These are phyloP conservation scores for Piprites chloris DNA, from an alignment of 2,113 vertebrate genomes.

Conservation along the genomic window DNA sequence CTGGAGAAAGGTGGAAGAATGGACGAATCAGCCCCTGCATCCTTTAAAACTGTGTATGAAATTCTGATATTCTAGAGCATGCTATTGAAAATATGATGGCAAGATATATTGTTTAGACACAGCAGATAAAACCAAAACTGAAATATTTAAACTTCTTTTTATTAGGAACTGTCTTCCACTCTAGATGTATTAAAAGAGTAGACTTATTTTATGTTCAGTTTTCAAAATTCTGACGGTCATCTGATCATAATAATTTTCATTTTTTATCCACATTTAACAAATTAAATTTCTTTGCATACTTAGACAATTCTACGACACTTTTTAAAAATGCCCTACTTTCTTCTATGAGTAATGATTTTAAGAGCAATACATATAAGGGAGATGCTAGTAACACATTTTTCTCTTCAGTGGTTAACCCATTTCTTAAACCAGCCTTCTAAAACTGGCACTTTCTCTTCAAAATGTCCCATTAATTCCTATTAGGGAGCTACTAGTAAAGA, in stretches of 20 bases:
- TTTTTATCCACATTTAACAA: background rate
- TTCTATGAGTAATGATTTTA: background rate
- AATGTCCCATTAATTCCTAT: slow-evolving; percentile 73
- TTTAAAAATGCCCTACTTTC: background rate
- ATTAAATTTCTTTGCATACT: background rate
- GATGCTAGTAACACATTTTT: background rate
- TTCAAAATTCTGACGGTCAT: background rate
- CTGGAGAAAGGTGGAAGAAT: background rate
- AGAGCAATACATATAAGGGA: background rate
- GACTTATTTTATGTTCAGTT: background rate
- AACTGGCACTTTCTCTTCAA: slow-evolving; percentile 57
- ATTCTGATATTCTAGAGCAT: background rate
- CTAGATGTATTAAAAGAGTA: background rate
- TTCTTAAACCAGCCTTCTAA: slow-evolving; percentile 37
- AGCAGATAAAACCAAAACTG: background rate
- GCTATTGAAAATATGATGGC: background rate
- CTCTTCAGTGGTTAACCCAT: background rate
- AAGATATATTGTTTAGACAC: background rate
- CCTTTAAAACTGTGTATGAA: background rate
- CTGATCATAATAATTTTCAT: fast-evolving
- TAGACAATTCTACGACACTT: background rate
- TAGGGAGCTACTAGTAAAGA: slow-evolving; percentile 72
- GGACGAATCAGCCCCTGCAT: background rate
- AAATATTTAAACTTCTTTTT: background rate
- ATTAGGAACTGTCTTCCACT: background rate